phyloP scores from a whole-genome alignment of 2,888 invertebrate genomes.

The Ethmia dodecea region DNA sequence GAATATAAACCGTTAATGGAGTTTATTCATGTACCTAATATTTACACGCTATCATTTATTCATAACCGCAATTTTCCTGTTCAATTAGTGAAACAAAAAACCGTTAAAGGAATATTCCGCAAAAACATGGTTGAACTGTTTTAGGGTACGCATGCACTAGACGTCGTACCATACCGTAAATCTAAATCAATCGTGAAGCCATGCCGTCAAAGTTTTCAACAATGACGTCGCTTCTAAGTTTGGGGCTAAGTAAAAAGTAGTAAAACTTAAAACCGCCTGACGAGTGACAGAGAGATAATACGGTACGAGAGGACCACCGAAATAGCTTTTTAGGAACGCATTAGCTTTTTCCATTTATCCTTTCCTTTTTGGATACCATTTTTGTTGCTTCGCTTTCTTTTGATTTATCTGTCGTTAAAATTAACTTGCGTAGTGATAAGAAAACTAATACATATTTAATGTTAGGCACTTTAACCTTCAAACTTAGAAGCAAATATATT shows the following conservation, averaged over 20 bases:
- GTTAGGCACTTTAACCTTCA: too few species aligned
- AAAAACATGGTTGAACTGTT: background rate
- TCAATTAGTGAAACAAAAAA: background rate
- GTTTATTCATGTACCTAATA: too few species aligned
- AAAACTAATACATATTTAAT: too few species aligned
- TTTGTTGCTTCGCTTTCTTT: too few species aligned
- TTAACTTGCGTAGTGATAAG: too few species aligned
- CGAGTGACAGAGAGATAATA: constrained; percentile 59
- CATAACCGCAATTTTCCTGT: too few species aligned
- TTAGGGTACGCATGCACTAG: background rate
- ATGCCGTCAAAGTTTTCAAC: constrained; percentile 5
- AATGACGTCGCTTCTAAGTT: constrained; percentile 6
- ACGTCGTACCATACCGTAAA: constrained; percentile 8
- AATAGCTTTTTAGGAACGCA: constrained; percentile 55
- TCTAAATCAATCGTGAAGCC: constrained; percentile 8
- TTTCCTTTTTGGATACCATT: too few species aligned
- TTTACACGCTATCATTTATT: too few species aligned
- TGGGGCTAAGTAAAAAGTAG: constrained; percentile 20
- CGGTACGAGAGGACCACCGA: constrained; percentile 44
- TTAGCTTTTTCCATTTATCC: constrained; percentile 48
- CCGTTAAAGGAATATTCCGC: background rate
- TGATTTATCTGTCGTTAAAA: too few species aligned
- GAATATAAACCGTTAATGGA: too few species aligned
- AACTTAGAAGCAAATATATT: too few species aligned
- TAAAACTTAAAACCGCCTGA: constrained; percentile 34